phyloP scores from a whole-genome alignment of 2,113 vertebrate genomes.

The Scartelaos histophorus region DNA sequence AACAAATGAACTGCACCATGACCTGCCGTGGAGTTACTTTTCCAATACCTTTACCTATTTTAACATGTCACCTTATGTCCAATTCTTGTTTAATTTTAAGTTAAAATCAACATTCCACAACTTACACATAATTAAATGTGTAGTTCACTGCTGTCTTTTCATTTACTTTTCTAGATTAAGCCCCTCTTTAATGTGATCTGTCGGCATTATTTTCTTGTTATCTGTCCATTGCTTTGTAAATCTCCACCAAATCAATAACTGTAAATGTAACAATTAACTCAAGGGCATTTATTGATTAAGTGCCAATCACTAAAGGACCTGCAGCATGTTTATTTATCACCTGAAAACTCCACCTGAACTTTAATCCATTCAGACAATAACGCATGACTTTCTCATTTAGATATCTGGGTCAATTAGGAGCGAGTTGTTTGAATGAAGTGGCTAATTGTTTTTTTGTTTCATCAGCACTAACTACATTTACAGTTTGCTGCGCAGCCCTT shows the following conservation, averaged over 20 bases:
- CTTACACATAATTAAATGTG: no score
- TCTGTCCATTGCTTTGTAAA: not conserved
- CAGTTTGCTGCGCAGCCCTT: constrained; percentile 14
- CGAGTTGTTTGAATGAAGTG: not conserved
- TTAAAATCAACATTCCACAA: no score
- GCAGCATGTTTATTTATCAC: not conserved
- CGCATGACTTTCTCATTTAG: not conserved
- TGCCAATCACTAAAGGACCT: constrained; percentile 6
- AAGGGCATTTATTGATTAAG: constrained; percentile 23
- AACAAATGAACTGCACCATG: no score
- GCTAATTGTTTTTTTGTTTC: not conserved
- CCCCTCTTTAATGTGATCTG: not conserved
- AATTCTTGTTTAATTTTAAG: no score
- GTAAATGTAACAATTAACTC: constrained; percentile 38
- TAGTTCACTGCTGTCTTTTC: no score
- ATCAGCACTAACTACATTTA: constrained; percentile 3
- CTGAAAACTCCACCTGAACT: not conserved
- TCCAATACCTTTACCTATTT: no score
- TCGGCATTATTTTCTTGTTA: not conserved
- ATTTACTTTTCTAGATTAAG: no score
- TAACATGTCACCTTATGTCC: no score
- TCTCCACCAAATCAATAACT: constrained; percentile 15
- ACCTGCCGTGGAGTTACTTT: no score
- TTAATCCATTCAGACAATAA: not conserved
- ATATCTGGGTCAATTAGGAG: not conserved